Base-by-base conservation (phyloP, 92 coral and sea anemone genomes). In the Siderastrea radians region DNA sequence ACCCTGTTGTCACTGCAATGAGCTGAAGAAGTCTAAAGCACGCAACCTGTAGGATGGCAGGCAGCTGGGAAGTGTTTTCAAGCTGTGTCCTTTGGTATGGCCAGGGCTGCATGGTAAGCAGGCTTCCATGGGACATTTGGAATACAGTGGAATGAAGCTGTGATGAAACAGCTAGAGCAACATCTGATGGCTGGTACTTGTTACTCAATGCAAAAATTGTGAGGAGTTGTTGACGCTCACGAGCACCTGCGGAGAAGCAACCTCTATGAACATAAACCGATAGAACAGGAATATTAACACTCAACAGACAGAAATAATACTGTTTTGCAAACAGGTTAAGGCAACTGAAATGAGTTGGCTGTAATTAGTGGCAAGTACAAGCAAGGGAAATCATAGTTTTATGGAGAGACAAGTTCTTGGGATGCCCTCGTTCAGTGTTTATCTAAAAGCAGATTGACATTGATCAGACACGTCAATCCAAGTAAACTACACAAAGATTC, bases 1-100 rank as follows among this genome's bases (percentile, higher is more conserved):
- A 95, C 98, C 98, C 93, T 26, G 94, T 95, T 45, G 98, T 93
- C 38, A 93, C 89, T 9, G 98, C 93, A 68, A 95, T 90, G 62
- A 95, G 86, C 86, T 95, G 98, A 17, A 95, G 86, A 53, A 95
- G 92, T 88, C 96, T 95, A 45, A 84, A 89, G 71, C 96, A 90
- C 16, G 98, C 96, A 44, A 95, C 98, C 76, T 90, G 93, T 44
- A 95, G 72, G 51, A 95, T 90, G 53, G 85, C 78, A 45, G 98
- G 94, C 43, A 95, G 88, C 89, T 93, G 95, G 9, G 98, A 88
- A 55, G 89, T 67, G 55, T 93, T 79, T 26, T 53, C 86, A 1
- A 92, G 84, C 64, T 85, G 91, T 7, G 94, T 88, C 43, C 57
- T 95, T 58, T 90, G 90, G 67, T 84, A 90, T 2, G 94, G 98